Evolutionary conservation across 1,140 invertebrate species (phyloP).

Genomic region (Aphaenogaster floridana): DNA sequence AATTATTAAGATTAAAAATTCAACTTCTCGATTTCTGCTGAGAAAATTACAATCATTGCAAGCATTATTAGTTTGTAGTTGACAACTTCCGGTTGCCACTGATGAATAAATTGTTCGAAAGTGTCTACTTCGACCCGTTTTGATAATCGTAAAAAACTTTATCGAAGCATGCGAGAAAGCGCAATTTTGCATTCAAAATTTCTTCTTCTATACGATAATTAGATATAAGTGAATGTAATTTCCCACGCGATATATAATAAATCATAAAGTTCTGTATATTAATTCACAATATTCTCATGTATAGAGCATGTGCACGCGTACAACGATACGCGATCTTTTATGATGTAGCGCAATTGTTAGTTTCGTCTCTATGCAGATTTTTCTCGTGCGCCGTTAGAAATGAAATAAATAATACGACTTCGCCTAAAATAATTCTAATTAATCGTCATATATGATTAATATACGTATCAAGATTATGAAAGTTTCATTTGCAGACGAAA

Average conservation of each 20-base stretch:
- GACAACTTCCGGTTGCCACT: constrained; percentile 27
- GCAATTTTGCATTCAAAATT: constrained; percentile 47
- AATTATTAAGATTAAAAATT: neutral
- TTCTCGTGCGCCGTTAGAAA: neutral
- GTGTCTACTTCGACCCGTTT: constrained; percentile 11
- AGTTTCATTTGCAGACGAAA: neutral
- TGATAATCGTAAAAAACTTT: constrained; percentile 8
- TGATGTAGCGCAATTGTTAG: neutral
- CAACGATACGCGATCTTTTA: neutral
- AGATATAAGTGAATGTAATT: constrained; percentile 34
- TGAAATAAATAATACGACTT: neutral
- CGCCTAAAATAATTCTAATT: constrained; percentile 5
- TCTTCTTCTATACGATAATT: neutral
- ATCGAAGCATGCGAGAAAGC: constrained; percentile 3
- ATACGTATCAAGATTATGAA: neutral
- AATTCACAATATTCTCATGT: constrained; percentile 22
- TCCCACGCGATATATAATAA: neutral
- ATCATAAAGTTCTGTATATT: constrained; percentile 35
- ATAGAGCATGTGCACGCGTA: neutral
- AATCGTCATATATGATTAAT: neutral
- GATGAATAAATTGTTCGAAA: constrained; percentile 19
- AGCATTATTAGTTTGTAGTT: constrained; percentile 34
- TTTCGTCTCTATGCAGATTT: neutral
- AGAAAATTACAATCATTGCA: constrained; percentile 20
- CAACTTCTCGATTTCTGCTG: neutral